Percentiles rank a stretch among this genome's conserved stretches.
phyloP scores from a whole-genome alignment of 1,140 invertebrate genomes.

The Carcinoscorpius rotundicauda region DNA sequence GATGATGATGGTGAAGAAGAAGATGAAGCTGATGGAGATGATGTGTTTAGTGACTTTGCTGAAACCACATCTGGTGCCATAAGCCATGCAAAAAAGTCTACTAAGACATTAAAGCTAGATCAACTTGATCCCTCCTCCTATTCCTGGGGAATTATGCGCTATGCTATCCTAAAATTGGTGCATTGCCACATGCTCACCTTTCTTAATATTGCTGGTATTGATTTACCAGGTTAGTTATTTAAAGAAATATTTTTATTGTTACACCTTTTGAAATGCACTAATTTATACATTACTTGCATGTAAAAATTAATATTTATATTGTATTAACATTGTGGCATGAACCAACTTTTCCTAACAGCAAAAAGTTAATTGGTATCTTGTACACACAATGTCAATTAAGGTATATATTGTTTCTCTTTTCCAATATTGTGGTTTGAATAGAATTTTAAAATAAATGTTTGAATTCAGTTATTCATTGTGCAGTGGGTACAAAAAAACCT shows the following conservation, averaged over 20 bases:
- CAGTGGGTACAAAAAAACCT: too few relatives aligned
- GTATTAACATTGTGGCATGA: too few relatives aligned
- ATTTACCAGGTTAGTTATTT: constrained; percentile 58
- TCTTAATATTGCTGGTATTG: constrained; percentile 72
- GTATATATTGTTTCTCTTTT: too few relatives aligned
- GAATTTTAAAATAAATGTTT: too few relatives aligned
- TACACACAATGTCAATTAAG: too few relatives aligned
- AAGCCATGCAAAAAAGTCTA: neutral
- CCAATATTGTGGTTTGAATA: too few relatives aligned
- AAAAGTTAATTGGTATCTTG: too few relatives aligned
- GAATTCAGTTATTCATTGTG: too few relatives aligned
- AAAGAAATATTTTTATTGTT: neutral
- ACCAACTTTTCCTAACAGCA: too few relatives aligned
- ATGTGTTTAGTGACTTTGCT: constrained; percentile 31
- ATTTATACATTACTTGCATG: neutral
- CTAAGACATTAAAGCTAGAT: constrained; percentile 15
- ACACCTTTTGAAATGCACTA: neutral
- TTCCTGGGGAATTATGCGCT: constrained; percentile 84
- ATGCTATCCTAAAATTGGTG: constrained; percentile 71
- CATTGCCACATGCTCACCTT: constrained; percentile 66
- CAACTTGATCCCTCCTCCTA: constrained; percentile 39
- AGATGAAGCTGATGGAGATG: constrained; percentile 45
- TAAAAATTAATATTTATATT: too few relatives aligned
- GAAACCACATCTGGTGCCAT: neutral
- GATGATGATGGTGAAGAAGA: constrained; percentile 45